Base-by-base conservation (phyloP, 2,113 vertebrate genomes). In the Nicator chloris region DNA sequence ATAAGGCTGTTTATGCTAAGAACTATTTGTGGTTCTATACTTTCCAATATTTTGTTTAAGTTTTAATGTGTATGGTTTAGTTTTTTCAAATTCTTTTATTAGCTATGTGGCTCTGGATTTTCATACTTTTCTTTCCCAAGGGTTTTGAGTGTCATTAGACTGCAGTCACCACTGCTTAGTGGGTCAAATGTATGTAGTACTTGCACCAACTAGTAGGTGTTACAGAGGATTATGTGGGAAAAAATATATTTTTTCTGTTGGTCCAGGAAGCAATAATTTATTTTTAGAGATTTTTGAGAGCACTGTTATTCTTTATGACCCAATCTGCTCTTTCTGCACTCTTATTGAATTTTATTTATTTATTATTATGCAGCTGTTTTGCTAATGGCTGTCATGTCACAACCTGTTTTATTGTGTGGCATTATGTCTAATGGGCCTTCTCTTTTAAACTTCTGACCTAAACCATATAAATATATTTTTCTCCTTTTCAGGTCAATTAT, bases 331-430 rank as follows among this genome's bases (percentile, higher is more conserved):
- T 93, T 96, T 73, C 51, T 80, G 54, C 16, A 33, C 90, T 85
- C 88, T 61, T 70, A 93, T 60, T 90, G 53, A 68, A 50, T 86
- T 80, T 83, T 15, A 71, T 75, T 76, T 60, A 42, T 44, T 84
- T 95, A 4, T 60, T 80, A 35, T 82, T 63, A 85, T 79, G 61
- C 27, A 70, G 13, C 79, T 95, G 61, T 88, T 92, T 93, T 93
- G 84, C 78, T 95, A 95, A 96, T 94, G 82, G 45, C 65, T 95
- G 72, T 93, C 86, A 68, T 70, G 68, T 89, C 93, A 93, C 39
- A 90, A n/a, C 24, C 66, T 90, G 37, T 75, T 95, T 95, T 92
- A 91, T 90, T 91, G 79, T 61, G 35, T 76, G 50, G 30, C 76
- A 17, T 91, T 94, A 49, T 84, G 53, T 51, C 75, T 90, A 86